Base-by-base conservation (phyloP, 2,113 vertebrate species). In the Cettia cetti region DNA sequence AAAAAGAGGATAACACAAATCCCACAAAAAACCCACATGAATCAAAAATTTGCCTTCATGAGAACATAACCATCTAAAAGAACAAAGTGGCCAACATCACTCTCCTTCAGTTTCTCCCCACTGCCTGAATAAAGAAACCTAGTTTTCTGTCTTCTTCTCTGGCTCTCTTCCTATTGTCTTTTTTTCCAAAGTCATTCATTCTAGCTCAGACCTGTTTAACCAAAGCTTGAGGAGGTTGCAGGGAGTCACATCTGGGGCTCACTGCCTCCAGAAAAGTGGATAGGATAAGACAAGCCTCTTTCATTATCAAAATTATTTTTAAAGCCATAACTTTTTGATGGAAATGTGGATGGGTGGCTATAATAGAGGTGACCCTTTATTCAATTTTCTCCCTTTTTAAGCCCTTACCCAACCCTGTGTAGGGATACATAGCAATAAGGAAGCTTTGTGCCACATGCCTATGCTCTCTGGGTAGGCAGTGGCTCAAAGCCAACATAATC, bases 181-280 rank as follows among this genome's bases (percentile, higher is more conserved):
- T 52, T 80, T 60, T 91, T 65, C 50, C 45, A 69, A 17, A 68
- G 20, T 5, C 4, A 3, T 65, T 45, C 15, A n/a, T 76, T 83
- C 7, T 50, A 65, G 17, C 15, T 89, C 31, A 56, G 64, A 77
- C 1, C 9, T 7, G 1, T 50, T 89, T 44, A 83, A 65, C 53
- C 19, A 83, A 54, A 92, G 18, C 13, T 65, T 64, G 24, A 6
- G 15, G 5, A 65, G 49, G 27, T 39, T 76, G 10, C 10, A 53
- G 6, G 42, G 20, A 59, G 16, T 40, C 31, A 30, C 7, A 22
- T 22, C 11, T 40, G 27, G 26, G 19, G 24, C n/a, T 79, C 21
- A 13, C 17, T 75, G 37, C 15, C 26, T 79, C 49, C 42, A 49
- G 33, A 49, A 59, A 68, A 0, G 0, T 15, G 53, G 17, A 28